Conservation (phyloP, 2,888 invertebrate species). For the Rhodophaea formosa region DNA sequence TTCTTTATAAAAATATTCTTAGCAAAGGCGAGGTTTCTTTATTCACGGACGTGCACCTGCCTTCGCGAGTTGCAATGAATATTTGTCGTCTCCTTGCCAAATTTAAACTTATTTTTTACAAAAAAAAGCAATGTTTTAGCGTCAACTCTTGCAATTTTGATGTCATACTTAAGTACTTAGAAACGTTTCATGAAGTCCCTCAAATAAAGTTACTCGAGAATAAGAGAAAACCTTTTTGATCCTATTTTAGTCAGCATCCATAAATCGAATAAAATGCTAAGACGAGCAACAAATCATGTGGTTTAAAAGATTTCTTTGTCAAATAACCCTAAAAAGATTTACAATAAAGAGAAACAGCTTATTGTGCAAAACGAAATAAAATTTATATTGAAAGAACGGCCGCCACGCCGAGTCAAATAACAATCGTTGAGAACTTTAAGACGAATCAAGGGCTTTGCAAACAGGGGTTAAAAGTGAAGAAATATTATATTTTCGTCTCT, state of each 20-base stretch:
- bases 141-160: conserved; percentile 44
- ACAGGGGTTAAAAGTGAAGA: not conserved
- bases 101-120: conserved; percentile 62
- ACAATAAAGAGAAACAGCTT: not conserved
- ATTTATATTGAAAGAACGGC: not conserved
- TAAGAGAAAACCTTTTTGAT: not conserved
- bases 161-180: conserved; percentile 42
- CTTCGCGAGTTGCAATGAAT: conserved; percentile 58
- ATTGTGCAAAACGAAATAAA: not conserved
- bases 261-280: not conserved
- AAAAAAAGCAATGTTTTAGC: conserved; percentile 47
- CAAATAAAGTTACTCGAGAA: not conserved
- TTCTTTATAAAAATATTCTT: conserved; percentile 63
- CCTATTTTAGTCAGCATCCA: conserved; percentile 16
- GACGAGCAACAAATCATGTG: conserved; percentile 9
- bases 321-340: not conserved
- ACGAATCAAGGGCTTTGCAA: not conserved
- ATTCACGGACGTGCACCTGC: conserved; percentile 65
- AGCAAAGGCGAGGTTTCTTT: conserved; percentile 52
- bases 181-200: conserved; percentile 42
- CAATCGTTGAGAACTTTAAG: not conserved
- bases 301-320: not conserved
- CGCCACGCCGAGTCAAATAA: not conserved
- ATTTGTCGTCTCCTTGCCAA: conserved; percentile 68
- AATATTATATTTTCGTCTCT: not conserved